Evolutionary conservation across 2,113 vertebrate genomes (phyloP).

Genomic region (Lynx canadensis): DNA sequence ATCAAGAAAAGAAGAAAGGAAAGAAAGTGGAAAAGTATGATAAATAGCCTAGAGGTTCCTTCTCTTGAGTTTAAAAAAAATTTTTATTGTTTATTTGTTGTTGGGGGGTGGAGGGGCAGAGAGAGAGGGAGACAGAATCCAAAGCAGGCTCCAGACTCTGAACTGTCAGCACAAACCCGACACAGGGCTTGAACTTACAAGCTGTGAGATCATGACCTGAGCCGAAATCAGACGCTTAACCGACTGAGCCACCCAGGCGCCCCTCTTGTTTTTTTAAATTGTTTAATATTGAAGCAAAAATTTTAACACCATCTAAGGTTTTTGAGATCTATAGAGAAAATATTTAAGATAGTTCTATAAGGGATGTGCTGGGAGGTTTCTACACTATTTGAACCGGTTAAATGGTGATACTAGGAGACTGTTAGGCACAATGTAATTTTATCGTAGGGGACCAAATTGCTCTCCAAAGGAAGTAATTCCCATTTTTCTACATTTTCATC

Average conservation of each 20-base stretch:
- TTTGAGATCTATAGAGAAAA: neutral
- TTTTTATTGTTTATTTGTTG: too few species aligned
- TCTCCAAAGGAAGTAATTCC: neutral
- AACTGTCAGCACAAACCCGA: too few species aligned
- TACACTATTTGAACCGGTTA: neutral
- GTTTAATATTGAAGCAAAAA: neutral
- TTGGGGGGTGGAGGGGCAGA: too few species aligned
- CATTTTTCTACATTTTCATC: neutral
- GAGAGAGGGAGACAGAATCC: too few species aligned
- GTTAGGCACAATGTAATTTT: neutral
- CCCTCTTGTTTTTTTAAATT: neutral
- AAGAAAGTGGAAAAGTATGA: neutral
- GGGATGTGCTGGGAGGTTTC: neutral
- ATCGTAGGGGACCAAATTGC: neutral
- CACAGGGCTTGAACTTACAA: too few species aligned
- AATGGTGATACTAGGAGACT: neutral
- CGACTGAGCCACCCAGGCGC: too few species aligned
- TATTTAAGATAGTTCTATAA: neutral
- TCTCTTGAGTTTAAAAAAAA: neutral
- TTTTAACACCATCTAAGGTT: neutral
- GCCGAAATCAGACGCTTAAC: too few species aligned
- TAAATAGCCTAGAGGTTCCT: neutral
- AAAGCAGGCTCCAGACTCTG: too few species aligned
- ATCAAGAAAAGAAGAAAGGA: neutral
- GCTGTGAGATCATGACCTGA: too few species aligned